phyloP scores from a whole-genome alignment of 2,113 vertebrate species.

The Neotoma lepida region DNA sequence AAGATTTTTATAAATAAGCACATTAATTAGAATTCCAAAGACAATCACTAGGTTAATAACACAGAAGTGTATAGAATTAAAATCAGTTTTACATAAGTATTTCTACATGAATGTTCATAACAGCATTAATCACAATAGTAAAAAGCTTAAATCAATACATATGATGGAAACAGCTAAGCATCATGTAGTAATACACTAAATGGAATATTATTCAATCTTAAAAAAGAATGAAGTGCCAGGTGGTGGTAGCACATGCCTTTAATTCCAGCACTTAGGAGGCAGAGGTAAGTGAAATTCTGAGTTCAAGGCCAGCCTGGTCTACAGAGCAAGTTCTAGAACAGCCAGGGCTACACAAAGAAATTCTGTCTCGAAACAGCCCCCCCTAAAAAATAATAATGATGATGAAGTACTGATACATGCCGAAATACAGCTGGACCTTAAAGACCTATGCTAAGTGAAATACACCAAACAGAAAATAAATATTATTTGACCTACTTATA shows the following conservation, averaged over 20 bases:
- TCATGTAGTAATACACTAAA: background rate
- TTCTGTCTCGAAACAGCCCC: too few relatives aligned
- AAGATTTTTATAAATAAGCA: constrained; percentile 17
- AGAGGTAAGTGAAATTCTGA: too few relatives aligned
- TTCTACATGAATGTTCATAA: background rate
- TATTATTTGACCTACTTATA: background rate
- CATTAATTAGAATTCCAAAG: constrained; percentile 13
- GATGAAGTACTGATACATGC: background rate
- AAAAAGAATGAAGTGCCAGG: background rate
- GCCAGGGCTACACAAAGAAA: too few relatives aligned
- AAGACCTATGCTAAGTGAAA: background rate
- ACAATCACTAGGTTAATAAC: background rate
- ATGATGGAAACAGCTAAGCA: background rate
- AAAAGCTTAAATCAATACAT: background rate
- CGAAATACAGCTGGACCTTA: background rate
- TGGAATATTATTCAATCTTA: background rate
- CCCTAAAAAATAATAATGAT: too few relatives aligned
- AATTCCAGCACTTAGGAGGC: too few relatives aligned
- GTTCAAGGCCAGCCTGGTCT: too few relatives aligned
- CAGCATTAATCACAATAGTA: background rate
- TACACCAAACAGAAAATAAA: background rate
- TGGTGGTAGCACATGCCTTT: too few relatives aligned
- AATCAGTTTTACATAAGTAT: background rate
- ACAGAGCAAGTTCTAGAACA: too few relatives aligned
- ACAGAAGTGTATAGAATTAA: background rate